phyloP scores from a whole-genome alignment of 1,140 invertebrate genomes.

The Chelonus insularis region DNA sequence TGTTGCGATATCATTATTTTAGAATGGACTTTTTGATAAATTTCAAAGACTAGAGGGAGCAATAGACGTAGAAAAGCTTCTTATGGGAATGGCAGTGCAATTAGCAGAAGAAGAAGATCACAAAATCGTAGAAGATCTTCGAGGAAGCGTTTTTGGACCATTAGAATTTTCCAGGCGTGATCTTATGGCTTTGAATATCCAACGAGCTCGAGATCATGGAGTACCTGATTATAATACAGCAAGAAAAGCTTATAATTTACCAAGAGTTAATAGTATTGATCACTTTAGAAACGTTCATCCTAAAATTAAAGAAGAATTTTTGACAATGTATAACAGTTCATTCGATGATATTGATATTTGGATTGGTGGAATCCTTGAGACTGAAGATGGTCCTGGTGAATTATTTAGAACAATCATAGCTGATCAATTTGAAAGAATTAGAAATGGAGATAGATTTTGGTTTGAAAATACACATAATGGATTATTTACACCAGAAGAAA shows the following conservation, averaged over 20 bases:
- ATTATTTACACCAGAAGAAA: constrained; percentile 64
- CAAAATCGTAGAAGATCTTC: constrained; percentile 68
- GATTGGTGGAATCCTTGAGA: constrained; percentile 72
- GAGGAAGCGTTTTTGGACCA: constrained; percentile 70
- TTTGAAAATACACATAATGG: constrained; percentile 61
- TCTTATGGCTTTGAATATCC: constrained; percentile 69
- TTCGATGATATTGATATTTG: constrained; percentile 67
- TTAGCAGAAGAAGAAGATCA: constrained; percentile 69
- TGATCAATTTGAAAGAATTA: constrained; percentile 63
- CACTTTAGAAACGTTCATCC: constrained; percentile 30
- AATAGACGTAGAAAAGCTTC: constrained; percentile 63
- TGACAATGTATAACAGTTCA: constrained; percentile 56
- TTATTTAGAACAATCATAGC: constrained; percentile 63
- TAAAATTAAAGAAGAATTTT: constrained; percentile 48
- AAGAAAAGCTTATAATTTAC: constrained; percentile 59
- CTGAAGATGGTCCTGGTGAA: constrained; percentile 63
- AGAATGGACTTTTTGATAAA: constrained; percentile 29
- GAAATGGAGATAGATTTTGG: constrained; percentile 66
- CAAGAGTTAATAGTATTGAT: constrained; percentile 8
- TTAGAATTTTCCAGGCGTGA: constrained; percentile 72
- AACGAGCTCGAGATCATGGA: constrained; percentile 70
- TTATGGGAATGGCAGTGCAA: constrained; percentile 68
- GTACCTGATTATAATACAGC: constrained; percentile 70
- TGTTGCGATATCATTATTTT: constrained; percentile 6
- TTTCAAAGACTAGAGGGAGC: constrained; percentile 32